Evolutionary conservation across 2,888 invertebrate genomes (phyloP).

Genomic region (Lasioglossum vierecki): DNA sequence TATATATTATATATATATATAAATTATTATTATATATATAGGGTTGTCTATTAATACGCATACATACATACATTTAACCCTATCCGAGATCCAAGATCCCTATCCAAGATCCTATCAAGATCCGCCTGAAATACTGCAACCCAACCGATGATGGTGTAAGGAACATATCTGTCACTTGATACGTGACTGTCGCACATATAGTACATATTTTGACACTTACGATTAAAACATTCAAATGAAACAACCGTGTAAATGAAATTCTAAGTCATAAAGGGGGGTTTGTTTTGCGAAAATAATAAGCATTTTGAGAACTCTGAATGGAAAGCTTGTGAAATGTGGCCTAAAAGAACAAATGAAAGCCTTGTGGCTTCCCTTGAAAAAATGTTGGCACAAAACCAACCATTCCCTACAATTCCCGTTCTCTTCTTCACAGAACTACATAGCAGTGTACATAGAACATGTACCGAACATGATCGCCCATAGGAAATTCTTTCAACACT

Average conservation of each 20-base stretch:
- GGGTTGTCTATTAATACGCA: no score
- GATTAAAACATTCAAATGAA: background rate
- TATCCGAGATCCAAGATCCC: no score
- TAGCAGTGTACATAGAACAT: background rate
- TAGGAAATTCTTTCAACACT: background rate
- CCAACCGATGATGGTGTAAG: no score
- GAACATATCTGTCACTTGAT: no score
- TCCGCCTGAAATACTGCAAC: no score
- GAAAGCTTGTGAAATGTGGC: background rate
- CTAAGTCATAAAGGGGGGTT: background rate
- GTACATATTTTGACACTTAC: background rate
- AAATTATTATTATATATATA: no score
- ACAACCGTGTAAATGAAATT: background rate
- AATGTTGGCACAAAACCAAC: slow-evolving; percentile 20
- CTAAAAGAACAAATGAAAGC: background rate
- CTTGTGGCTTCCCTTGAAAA: slow-evolving; percentile 13
- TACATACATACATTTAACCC: no score
- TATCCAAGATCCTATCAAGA: no score
- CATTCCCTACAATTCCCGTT: background rate
- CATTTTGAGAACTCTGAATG: background rate
- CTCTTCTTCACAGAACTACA: background rate
- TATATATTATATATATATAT: no score
- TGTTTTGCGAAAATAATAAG: background rate
- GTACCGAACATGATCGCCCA: background rate
- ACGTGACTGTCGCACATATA: background rate